Conservation (phyloP, 2,888 invertebrate genomes). For the Elegia similella region DNA sequence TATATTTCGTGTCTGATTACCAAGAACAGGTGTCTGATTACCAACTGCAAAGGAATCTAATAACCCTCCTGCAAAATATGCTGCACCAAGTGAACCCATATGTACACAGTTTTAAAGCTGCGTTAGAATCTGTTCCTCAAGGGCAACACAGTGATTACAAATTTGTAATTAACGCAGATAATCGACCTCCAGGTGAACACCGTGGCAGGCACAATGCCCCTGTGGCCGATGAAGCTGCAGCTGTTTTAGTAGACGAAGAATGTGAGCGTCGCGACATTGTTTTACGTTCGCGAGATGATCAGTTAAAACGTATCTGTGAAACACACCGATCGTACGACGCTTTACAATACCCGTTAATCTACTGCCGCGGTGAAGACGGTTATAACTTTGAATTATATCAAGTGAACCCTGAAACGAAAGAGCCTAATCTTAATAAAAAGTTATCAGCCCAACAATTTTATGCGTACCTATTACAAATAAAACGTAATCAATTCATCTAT, state of each 20-base stretch:
- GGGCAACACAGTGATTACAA: neutral
- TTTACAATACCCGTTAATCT: neutral
- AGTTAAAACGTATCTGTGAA: neutral
- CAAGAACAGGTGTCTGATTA: neutral
- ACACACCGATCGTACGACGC: neutral
- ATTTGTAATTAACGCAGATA: neutral
- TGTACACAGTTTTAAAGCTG: neutral
- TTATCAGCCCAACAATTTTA: neutral
- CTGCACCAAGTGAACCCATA: conserved; percentile 26
- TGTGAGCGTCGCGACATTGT: neutral
- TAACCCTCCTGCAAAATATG: conserved; percentile 29
- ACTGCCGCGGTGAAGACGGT: neutral
- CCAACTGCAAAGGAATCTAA: conserved; percentile 20
- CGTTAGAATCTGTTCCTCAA: neutral
- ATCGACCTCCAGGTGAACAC: neutral
- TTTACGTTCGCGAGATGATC: too few species aligned
- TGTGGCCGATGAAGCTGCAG: too few species aligned
- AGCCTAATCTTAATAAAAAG: neutral
- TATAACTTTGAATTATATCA: neutral
- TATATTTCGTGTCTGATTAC: conserved; percentile 13
- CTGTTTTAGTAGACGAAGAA: neutral
- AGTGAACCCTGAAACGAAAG: neutral
- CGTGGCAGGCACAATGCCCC: neutral
- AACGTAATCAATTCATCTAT: neutral
- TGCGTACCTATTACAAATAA: neutral